phyloP scores from a whole-genome alignment of 2,113 vertebrate genomes.

The Acrocephalus kingi region DNA sequence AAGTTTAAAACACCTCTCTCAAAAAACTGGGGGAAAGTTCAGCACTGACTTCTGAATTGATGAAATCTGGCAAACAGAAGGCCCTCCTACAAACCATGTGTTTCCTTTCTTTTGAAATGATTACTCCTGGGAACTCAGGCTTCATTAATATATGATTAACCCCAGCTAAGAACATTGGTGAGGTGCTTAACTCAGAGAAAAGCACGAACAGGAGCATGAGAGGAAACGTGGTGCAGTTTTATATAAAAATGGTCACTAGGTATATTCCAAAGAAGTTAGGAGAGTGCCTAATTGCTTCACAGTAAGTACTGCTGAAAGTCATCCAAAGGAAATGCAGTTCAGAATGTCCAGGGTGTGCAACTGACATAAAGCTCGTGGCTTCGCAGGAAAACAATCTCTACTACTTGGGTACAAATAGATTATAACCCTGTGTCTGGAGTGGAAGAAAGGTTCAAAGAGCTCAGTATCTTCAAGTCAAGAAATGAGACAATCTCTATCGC shows the following conservation, averaged over 20 bases:
- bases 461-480: neutral
- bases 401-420: neutral
- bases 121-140: neutral
- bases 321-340: neutral
- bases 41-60: neutral
- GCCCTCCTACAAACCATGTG: conserved; percentile 26
- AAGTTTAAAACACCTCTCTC: neutral
- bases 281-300: neutral
- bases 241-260: neutral
- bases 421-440: neutral
- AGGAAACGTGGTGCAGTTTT: neutral
- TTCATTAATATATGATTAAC: conserved; percentile 19
- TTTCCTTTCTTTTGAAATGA: conserved; percentile 9
- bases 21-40: conserved; percentile 5
- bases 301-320: neutral
- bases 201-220: neutral
- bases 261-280: neutral
- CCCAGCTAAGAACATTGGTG: neutral
- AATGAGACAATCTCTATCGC: neutral
- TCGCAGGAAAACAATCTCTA: neutral
- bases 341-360: neutral
- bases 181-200: conserved; percentile 8
- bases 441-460: neutral
- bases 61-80: conserved; percentile 36
- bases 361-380: neutral